A percentile compares a stretch with the other conserved stretches of the same genome.
These are phyloP conservation scores for Spheniscus mendiculus DNA, from an alignment of 2,113 vertebrate genomes.

Conservation along the genomic window DNA sequence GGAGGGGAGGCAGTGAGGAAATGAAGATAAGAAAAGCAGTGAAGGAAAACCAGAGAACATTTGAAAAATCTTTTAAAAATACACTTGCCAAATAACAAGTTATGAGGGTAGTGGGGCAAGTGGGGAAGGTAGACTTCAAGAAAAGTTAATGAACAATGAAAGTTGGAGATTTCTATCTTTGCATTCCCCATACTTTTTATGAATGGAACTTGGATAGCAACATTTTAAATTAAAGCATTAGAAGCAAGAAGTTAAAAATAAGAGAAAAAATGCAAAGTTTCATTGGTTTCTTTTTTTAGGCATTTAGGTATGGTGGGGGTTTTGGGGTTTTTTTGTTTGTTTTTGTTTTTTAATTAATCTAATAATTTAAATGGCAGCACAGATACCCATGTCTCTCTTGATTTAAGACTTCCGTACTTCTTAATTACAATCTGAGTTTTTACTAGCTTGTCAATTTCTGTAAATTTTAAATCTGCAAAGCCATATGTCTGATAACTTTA, in stretches of 20 bases:
- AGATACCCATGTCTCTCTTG: neutral
- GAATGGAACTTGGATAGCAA: neutral
- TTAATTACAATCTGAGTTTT: neutral
- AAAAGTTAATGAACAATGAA: neutral
- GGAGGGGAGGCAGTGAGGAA: neutral
- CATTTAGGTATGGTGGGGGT: neutral
- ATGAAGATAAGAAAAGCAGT: neutral
- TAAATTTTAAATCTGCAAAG: neutral
- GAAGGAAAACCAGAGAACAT: neutral
- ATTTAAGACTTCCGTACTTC: neutral
- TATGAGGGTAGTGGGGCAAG: neutral
- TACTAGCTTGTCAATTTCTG: neutral
- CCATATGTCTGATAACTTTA: neutral
- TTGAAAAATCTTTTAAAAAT: neutral
- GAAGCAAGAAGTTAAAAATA: neutral
- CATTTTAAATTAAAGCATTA: neutral
- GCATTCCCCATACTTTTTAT: neutral
- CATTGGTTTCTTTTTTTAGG: neutral
- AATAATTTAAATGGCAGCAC: neutral
- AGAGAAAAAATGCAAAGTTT: neutral
- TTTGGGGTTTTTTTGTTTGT: neutral
- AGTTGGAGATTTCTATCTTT: neutral
- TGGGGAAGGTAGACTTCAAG: neutral
- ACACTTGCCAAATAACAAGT: neutral
- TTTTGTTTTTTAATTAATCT: neutral